Evolutionary conservation across 2,797 vertebrate species (phyloP).

Genomic region (Cossypha niveicapilla): DNA sequence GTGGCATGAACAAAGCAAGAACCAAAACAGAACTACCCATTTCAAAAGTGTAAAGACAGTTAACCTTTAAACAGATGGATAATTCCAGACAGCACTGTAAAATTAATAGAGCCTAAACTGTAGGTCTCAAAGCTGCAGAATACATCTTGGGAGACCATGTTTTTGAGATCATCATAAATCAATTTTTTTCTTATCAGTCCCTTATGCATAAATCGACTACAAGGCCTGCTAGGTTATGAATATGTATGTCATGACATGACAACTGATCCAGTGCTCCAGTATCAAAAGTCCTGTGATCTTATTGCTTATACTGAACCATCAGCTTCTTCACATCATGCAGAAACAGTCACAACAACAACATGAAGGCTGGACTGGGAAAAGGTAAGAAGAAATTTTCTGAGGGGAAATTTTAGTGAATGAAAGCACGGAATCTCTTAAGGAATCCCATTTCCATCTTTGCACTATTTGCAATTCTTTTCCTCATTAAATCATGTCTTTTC

Average conservation of each 20-base stretch:
- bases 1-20: slow-evolving; percentile 72
- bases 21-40: slow-evolving; percentile 80
- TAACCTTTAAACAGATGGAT: slow-evolving; percentile 91
- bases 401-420: neutral
- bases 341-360: neutral
- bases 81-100: slow-evolving; percentile 83
- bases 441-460: neutral
- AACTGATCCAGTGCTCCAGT: slow-evolving; percentile 27
- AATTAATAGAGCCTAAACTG: slow-evolving; percentile 82
- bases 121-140: slow-evolving; percentile 77
- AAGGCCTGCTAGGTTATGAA: slow-evolving; percentile 58
- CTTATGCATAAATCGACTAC: slow-evolving; percentile 58
- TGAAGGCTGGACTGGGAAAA: neutral
- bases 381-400: neutral
- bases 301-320: neutral
- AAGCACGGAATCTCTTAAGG: neutral
- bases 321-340: neutral
- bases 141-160: slow-evolving; percentile 77
- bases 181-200: slow-evolving; percentile 66
- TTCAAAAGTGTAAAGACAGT: slow-evolving; percentile 82
- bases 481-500: neutral
- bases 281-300: slow-evolving; percentile 27
- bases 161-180: slow-evolving; percentile 79
- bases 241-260: slow-evolving; percentile 45
- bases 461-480: slow-evolving; percentile 5